phyloP scores from a whole-genome alignment of 2,888 invertebrate genomes.

The Aporophyla lueneburgensis region DNA sequence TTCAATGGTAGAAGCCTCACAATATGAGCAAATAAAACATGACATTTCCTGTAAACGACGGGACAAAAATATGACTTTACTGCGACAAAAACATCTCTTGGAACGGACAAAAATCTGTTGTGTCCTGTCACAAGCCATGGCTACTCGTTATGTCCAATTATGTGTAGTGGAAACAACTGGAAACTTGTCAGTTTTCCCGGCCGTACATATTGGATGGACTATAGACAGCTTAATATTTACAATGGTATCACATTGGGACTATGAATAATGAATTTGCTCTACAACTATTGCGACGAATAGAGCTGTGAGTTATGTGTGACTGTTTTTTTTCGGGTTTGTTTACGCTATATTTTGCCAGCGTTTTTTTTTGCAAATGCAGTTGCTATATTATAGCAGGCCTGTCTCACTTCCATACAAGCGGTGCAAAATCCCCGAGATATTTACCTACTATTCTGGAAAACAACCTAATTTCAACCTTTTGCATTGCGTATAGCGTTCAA shows the following conservation, averaged over 20 bases:
- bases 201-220: conserved; percentile 43
- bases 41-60: neutral
- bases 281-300: neutral
- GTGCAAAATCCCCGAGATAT: no score
- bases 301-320: neutral
- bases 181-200: conserved; percentile 35
- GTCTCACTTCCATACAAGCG: no score
- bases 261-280: conserved; percentile 35
- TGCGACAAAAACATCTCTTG: neutral
- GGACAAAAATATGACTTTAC: neutral
- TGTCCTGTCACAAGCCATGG: conserved; percentile 29
- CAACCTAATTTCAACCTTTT: no score
- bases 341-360: neutral
- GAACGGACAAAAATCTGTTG: conserved; percentile 2
- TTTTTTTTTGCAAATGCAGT: neutral
- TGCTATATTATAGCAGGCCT: no score
- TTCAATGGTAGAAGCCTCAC: neutral
- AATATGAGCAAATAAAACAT: neutral
- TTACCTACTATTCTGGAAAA: no score
- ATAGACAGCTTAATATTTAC: conserved; percentile 47
- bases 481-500: no score
- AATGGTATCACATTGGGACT: conserved; percentile 20
- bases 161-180: conserved; percentile 16
- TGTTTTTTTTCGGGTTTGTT: neutral
- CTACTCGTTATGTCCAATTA: conserved; percentile 35